Percentiles rank a stretch among this genome's conserved stretches.
These are phyloP conservation scores for Lottia scabra DNA, from an alignment of 2,888 invertebrate species.

Conservation along the genomic window DNA sequence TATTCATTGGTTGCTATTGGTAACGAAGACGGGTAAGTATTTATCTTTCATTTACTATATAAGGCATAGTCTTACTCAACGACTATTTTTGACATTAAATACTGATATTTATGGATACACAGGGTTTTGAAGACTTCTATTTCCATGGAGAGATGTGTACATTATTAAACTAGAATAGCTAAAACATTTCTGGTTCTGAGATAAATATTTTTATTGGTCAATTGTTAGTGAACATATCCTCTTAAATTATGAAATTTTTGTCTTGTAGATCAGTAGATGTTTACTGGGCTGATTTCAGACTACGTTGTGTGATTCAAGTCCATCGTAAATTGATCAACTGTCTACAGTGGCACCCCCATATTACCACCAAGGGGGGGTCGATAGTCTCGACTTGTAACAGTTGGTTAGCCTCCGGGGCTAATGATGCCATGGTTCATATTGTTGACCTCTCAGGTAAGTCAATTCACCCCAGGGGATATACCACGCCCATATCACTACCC, in stretches of 20 bases:
- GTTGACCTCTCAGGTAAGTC: constrained; percentile 65
- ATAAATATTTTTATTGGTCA: too few relatives aligned
- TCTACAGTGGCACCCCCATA: constrained; percentile 81
- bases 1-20: constrained; percentile 76
- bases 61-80: background rate
- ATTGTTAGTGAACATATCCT: too few relatives aligned
- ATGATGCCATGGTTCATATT: constrained; percentile 72
- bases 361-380: constrained; percentile 71
- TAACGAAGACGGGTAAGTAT: constrained; percentile 75
- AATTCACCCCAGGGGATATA: too few relatives aligned
- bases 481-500: too few relatives aligned
- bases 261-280: constrained; percentile 67
- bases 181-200: too few relatives aligned
- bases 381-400: constrained; percentile 73
- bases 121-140: too few relatives aligned
- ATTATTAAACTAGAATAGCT: too few relatives aligned
- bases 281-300: constrained; percentile 57
- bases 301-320: constrained; percentile 70
- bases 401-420: constrained; percentile 77
- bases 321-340: constrained; percentile 77
- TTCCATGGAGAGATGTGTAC: too few relatives aligned
- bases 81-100: too few relatives aligned
- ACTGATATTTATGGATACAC: too few relatives aligned
- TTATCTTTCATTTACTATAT: constrained; percentile 38
- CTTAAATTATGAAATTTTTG: background rate